These are phyloP conservation scores for Eulemur coronatus DNA, from an alignment of 2,797 vertebrate genomes.

Conservation along the genomic window DNA sequence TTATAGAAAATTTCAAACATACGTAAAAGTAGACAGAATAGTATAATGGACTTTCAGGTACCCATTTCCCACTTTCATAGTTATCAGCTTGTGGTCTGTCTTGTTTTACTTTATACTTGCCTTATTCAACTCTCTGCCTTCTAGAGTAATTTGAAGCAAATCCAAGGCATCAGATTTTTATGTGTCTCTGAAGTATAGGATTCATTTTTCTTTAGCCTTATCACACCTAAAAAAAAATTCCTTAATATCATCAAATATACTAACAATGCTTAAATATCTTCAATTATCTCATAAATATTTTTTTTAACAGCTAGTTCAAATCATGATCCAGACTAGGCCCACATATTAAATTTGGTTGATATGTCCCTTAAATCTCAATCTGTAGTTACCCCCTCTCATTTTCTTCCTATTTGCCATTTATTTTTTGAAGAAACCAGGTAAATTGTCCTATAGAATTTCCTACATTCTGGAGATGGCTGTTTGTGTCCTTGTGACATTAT, in stretches of 20 bases:
- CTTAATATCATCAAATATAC: neutral
- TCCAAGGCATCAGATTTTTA: neutral
- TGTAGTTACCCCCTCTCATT: neutral
- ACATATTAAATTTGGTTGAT: neutral
- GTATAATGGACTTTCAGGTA: neutral
- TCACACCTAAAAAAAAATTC: neutral
- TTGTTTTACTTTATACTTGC: neutral
- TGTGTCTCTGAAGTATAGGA: neutral
- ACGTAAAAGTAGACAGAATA: neutral
- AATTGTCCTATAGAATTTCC: neutral
- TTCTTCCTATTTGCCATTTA: neutral
- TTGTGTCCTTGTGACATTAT: neutral
- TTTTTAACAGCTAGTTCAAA: neutral
- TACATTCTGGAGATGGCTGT: neutral
- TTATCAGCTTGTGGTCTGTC: neutral
- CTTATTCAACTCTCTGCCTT: neutral
- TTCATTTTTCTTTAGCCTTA: neutral
- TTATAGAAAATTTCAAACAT: neutral
- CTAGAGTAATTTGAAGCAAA: neutral
- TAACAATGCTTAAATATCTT: neutral
- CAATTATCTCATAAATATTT: neutral
- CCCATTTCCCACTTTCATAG: neutral
- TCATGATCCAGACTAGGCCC: neutral
- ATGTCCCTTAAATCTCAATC: neutral
- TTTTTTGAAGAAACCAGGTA: slow-evolving; percentile 1